Conservation (phyloP, 2,888 invertebrate genomes). For the Chorisops tibialis region DNA sequence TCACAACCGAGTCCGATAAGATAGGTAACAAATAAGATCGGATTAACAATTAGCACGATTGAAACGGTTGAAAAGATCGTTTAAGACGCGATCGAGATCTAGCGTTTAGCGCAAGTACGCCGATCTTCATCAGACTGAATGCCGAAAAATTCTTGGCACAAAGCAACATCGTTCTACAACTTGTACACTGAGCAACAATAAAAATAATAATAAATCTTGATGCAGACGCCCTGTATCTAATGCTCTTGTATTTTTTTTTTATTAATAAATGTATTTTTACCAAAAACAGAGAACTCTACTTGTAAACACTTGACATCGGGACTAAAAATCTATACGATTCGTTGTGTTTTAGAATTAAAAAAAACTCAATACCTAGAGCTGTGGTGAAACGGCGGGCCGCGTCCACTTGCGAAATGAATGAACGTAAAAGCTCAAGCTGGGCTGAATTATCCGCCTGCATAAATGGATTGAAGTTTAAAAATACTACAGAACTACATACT, state of each 20-base stretch:
- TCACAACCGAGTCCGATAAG: background rate
- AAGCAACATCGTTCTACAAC: background rate
- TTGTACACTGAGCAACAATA: no score
- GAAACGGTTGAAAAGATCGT: slow-evolving; percentile 15
- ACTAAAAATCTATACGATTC: background rate
- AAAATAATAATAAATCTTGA: background rate
- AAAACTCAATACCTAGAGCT: background rate
- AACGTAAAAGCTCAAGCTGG: background rate
- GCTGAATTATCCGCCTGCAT: background rate
- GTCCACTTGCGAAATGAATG: slow-evolving; percentile 2
- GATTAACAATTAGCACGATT: slow-evolving; percentile 17
- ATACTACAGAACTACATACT: background rate
- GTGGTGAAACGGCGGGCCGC: background rate
- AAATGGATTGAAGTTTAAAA: slow-evolving; percentile 7
- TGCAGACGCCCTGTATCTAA: background rate
- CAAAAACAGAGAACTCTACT: slow-evolving; percentile 3
- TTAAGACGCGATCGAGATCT: slow-evolving; percentile 10
- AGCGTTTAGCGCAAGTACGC: background rate
- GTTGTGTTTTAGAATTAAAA: background rate
- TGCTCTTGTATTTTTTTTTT: background rate
- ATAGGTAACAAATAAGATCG: background rate
- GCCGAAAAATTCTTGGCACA: slow-evolving; percentile 1
- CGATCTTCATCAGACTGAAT: background rate
- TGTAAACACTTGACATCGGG: background rate
- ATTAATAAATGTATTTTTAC: slow-evolving; percentile 9